Conservation (phyloP, 2,113 vertebrate genomes). For the pig (Sus scrofa) region DNA sequence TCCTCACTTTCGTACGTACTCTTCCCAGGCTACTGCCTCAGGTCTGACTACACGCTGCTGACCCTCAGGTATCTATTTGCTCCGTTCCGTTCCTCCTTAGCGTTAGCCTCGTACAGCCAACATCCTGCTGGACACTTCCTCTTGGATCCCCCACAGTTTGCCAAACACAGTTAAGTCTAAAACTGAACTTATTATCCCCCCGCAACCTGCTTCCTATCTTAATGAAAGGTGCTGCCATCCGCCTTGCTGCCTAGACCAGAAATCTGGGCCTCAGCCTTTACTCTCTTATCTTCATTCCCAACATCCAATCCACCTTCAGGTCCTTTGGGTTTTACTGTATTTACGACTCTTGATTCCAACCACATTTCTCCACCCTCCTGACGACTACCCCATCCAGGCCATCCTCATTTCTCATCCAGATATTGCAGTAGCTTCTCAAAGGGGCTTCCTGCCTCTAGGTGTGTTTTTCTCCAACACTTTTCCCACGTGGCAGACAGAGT, state of each 20-base stretch:
- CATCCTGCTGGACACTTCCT: background rate
- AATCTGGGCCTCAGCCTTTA: background rate
- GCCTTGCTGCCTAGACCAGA: background rate
- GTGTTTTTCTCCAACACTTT: constrained; percentile 34
- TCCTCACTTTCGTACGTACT: constrained; percentile 14
- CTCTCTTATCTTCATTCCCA: background rate
- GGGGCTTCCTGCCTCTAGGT: background rate
- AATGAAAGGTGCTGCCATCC: background rate
- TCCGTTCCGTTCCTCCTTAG: constrained; percentile 15
- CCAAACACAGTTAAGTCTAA: constrained; percentile 28
- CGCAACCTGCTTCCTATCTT: background rate
- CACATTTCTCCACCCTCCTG: background rate
- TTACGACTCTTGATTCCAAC: background rate
- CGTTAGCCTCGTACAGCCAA: constrained; percentile 9
- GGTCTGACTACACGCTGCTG: constrained; percentile 22
- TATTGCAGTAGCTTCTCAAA: constrained; percentile 13
- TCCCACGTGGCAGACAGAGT: background rate
- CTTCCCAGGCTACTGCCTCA: background rate
- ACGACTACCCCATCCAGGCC: background rate
- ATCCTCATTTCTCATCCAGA: background rate
- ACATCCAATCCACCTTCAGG: background rate
- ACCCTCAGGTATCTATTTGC: constrained; percentile 7
- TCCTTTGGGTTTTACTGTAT: background rate
- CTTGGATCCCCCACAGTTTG: background rate
- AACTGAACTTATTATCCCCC: background rate